Conservation (phyloP, 92 coral and sea anemone species). For the Palythoa grandiflora region DNA sequence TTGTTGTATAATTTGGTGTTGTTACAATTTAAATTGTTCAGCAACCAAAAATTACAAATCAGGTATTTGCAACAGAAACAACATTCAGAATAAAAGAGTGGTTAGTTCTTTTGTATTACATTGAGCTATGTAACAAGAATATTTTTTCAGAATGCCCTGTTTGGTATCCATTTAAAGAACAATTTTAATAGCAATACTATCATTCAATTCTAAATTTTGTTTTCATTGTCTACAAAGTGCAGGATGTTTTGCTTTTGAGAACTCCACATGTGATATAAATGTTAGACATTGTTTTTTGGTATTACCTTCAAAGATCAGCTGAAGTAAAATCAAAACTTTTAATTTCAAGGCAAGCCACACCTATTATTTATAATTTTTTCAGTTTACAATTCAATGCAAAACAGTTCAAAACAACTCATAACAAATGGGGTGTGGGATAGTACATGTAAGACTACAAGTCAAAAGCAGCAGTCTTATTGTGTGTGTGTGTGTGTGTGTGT, state of each 20-base stretch:
- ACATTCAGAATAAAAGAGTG: background rate
- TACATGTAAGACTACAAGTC: background rate
- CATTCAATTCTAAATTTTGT: background rate
- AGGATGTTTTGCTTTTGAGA: conserved; percentile 14
- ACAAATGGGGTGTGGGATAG: background rate
- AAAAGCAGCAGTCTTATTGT: background rate
- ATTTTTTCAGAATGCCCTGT: background rate
- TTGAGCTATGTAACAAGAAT: background rate
- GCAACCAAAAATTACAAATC: background rate
- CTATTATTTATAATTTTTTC: background rate
- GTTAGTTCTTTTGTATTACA: background rate
- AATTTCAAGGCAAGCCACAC: background rate
- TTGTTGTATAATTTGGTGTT: background rate
- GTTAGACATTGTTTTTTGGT: background rate
- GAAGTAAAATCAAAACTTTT: background rate
- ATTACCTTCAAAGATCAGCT: background rate
- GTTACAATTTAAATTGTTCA: background rate
- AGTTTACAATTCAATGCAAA: background rate
- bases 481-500: background rate
- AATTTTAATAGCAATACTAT: background rate
- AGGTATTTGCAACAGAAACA: background rate
- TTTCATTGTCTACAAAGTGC: background rate
- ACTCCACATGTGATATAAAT: conserved; percentile 13
- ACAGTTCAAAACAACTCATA: conserved; percentile 3
- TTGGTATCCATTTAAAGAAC: background rate